Conservation (phyloP, 2,888 invertebrate genomes). For the Girardia tigrina region DNA sequence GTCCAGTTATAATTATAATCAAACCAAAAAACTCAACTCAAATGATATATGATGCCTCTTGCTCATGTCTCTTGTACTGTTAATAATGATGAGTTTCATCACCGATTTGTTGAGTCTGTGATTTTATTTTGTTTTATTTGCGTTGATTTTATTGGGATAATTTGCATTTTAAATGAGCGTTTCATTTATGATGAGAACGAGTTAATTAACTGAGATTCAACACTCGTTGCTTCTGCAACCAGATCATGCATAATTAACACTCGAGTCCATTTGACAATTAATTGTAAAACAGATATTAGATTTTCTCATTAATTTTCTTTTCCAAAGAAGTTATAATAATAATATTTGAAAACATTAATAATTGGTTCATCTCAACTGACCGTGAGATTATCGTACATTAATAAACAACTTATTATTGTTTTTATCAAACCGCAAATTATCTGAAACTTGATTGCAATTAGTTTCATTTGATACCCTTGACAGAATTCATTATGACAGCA, state of each 20-base stretch:
- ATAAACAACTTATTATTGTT: slow-evolving; percentile 1
- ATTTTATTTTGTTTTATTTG: slow-evolving; percentile 17
- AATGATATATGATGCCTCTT: slow-evolving; percentile 8
- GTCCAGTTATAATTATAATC: background rate
- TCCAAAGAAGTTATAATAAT: background rate
- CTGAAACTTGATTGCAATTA: background rate
- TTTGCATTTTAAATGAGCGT: slow-evolving; percentile 17
- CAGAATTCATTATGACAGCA: slow-evolving; percentile 17
- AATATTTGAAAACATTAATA: slow-evolving; percentile 12
- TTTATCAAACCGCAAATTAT: background rate
- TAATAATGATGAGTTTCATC: slow-evolving; percentile 11
- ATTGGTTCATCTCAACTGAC: slow-evolving; percentile 4
- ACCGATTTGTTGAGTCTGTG: slow-evolving; percentile 14
- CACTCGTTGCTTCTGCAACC: background rate
- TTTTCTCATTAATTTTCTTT: slow-evolving; percentile 8
- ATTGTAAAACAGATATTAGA: slow-evolving; percentile 4
- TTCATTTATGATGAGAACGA: background rate
- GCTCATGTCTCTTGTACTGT: background rate
- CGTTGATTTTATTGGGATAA: slow-evolving; percentile 14
- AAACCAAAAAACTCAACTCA: background rate
- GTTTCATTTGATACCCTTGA: background rate
- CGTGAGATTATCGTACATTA: slow-evolving; percentile 12
- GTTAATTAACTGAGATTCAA: background rate
- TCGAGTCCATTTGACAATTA: background rate
- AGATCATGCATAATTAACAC: slow-evolving; percentile 23